Evolutionary conservation across 2,113 vertebrate genomes (phyloP).

Genomic region (Eulemur macaco): DNA sequence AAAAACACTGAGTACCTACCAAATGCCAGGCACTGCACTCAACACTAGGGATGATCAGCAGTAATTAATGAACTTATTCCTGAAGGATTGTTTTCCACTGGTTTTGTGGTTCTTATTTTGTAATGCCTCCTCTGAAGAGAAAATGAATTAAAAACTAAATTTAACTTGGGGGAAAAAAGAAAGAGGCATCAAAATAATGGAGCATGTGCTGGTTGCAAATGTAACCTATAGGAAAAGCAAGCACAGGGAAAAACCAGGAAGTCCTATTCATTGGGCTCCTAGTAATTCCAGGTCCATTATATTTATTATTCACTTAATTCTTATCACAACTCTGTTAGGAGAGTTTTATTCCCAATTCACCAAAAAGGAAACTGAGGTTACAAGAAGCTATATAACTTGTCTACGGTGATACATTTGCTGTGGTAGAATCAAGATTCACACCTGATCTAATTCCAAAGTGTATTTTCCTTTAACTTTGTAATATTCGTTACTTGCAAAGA

Average conservation of each 20-base stretch:
- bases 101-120: background rate
- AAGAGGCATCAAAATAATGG: background rate
- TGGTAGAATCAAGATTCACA: background rate
- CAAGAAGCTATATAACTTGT: background rate
- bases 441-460: background rate
- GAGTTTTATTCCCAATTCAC: background rate
- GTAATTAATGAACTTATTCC: background rate
- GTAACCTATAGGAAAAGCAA: background rate
- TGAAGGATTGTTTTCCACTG: background rate
- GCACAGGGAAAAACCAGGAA: background rate
- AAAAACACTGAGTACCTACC: background rate
- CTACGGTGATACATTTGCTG: background rate
- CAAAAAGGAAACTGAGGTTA: conserved; percentile 28
- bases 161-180: background rate
- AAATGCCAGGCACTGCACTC: background rate
- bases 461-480: background rate
- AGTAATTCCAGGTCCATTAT: background rate
- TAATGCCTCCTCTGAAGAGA: background rate
- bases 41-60: background rate
- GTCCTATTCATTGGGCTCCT: background rate
- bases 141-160: conserved; percentile 32
- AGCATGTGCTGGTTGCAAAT: background rate
- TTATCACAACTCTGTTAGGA: background rate
- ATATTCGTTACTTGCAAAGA: background rate
- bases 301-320: background rate